Percentiles rank a stretch among this genome's conserved stretches.
Evolutionary conservation across 2,113 vertebrate genomes (phyloP).

Genomic region (Capreolus pygargus): DNA sequence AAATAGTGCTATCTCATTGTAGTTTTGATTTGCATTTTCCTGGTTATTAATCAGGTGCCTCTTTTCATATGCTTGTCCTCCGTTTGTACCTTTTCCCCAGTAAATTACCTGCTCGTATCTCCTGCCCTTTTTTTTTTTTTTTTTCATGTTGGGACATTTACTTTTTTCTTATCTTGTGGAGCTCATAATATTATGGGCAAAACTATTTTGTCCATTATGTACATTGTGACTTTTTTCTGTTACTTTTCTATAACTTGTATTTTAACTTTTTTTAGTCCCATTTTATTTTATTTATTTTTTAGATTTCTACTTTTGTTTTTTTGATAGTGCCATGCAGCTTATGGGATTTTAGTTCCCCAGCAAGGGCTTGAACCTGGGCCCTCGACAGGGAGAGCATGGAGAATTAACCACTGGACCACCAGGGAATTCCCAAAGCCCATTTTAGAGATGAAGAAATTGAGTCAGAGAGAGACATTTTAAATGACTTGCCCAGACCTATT

Average conservation of each 20-base stretch:
- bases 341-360: neutral
- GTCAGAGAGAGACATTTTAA: neutral
- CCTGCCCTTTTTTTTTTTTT: neutral
- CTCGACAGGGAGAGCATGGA: neutral
- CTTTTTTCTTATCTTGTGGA: neutral
- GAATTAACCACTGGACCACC: neutral
- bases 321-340: neutral
- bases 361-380: neutral
- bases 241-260: neutral
- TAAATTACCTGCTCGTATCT: neutral
- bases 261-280: neutral
- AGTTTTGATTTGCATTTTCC: slow-evolving; percentile 40
- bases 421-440: neutral
- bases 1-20: neutral
- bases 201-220: neutral
- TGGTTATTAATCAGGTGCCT: slow-evolving; percentile 13
- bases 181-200: neutral
- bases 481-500: neutral
- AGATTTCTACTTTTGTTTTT: neutral
- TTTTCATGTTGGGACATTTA: neutral
- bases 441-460: slow-evolving; percentile 25
- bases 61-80: slow-evolving; percentile 36
- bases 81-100: neutral
- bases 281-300: neutral
- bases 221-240: neutral